Evolutionary conservation across 2,113 vertebrate genomes (phyloP).

Genomic region (Sebastes fasciatus): DNA sequence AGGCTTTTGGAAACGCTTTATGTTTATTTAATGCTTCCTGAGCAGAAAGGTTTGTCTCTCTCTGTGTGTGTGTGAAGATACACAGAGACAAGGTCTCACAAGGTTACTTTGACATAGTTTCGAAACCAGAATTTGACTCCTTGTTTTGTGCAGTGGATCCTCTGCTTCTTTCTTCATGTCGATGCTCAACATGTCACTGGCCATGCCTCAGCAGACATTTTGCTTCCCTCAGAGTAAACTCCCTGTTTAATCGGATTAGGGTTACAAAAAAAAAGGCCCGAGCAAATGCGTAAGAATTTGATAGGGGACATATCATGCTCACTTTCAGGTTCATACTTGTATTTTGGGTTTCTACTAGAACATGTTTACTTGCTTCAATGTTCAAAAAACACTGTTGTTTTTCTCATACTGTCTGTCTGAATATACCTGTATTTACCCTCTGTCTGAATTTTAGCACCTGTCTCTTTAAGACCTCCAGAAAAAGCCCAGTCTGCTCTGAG

Average conservation of each 20-base stretch:
- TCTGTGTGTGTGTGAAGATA: constrained; percentile 42
- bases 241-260: not conserved
- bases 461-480: no score
- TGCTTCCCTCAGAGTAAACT: not conserved
- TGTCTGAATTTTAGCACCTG: no score
- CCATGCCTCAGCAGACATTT: constrained; percentile 19
- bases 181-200: constrained; percentile 4
- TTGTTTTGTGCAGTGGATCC: not conserved
- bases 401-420: no score
- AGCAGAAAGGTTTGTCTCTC: constrained; percentile 56
- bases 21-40: constrained; percentile 80
- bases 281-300: not conserved
- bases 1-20: constrained; percentile 57
- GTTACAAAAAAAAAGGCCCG: not conserved
- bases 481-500: no score
- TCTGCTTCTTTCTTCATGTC: not conserved
- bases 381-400: no score
- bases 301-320: no score
- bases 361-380: no score
- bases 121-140: constrained; percentile 9
- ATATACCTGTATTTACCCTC: no score
- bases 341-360: no score
- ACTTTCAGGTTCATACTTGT: no score
- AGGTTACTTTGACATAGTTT: constrained; percentile 5
- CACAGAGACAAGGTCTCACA: constrained; percentile 10